These are phyloP conservation scores for Halotydeus destructor DNA, from an alignment of 1,140 invertebrate species.

Conservation along the genomic window DNA sequence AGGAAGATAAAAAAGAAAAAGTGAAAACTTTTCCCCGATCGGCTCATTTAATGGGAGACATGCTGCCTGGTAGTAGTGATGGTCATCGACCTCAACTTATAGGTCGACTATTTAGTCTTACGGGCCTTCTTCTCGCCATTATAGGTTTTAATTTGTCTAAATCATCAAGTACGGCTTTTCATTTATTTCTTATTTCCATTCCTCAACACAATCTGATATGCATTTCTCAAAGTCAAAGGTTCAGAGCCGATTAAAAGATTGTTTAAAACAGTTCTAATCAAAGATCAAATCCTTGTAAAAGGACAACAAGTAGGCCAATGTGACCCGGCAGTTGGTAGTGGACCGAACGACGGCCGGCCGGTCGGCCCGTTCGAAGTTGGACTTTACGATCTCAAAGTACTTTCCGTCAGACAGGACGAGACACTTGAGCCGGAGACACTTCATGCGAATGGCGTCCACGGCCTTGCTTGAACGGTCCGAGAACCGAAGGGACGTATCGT, in stretches of 20 bases:
- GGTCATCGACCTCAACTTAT: too few relatives aligned
- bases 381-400: constrained; percentile 94
- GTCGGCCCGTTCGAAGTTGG: constrained; percentile 96
- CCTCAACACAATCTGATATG: not conserved
- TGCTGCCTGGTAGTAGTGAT: too few relatives aligned
- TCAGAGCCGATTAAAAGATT: not conserved
- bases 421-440: constrained; percentile 61
- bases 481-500: constrained; percentile 90
- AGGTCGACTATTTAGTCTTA: too few relatives aligned
- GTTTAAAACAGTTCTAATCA: constrained; percentile 6
- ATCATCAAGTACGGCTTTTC: not conserved
- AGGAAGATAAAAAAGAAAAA: too few relatives aligned
- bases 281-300: constrained; percentile 89
- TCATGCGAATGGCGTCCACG: constrained; percentile 57
- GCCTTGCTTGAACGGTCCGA: constrained; percentile 94
- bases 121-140: too few relatives aligned
- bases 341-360: constrained; percentile 84
- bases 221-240: not conserved
- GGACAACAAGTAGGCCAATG: constrained; percentile 67
- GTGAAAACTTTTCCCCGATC: too few relatives aligned
- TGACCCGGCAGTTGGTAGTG: constrained; percentile 72
- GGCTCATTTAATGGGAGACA: too few relatives aligned
- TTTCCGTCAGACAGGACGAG: constrained; percentile 82
- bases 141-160: not conserved
- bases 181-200: not conserved